Base-by-base conservation (phyloP, 2,888 invertebrate genomes). In the Orchesellides sinensis region DNA sequence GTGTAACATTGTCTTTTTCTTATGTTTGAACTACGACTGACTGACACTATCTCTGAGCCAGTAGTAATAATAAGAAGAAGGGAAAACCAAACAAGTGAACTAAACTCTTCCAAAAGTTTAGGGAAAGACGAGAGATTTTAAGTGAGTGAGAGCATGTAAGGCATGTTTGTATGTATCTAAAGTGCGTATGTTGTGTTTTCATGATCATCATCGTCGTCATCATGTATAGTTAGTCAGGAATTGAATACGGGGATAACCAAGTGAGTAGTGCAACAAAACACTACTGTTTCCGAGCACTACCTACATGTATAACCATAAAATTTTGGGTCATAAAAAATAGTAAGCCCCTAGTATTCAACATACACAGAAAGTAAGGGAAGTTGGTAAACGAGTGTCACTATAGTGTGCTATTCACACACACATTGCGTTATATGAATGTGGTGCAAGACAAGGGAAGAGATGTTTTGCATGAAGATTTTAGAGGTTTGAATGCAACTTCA, bases 401-500 rank as follows among this genome's bases (percentile, higher is more conserved):
- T 40, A 14, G 4, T 40, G 40, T 40, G 10, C 40, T 14, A 40
- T n/a, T 10, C n/a, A 5, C 1, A n/a, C 10, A 40, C 40, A 40
- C n/a, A 40, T n/a, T n/a, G n/a, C n/a, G n/a, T 14, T n/a, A 40
- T 40, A 14, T 40, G n/a, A 14, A n/a, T 40, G 40, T 40, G n/a
- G n/a, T n/a, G n/a, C 10, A 40, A 40, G 40, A n/a, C 40, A 40
- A 8, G 10, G n/a, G 40, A 40, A 40, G 40, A 40, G n/a, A 47
- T 40, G 52, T 68, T 75, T n/a, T n/a, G n/a, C 66, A 75, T 66
- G 40, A 75, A 66, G 40, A 75, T 40, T n/a, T 40, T 40, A n/a
- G 54, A n/a, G n/a, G n/a, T n/a, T 45, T 54, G 73, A 56, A 75
- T 75, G 75, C 59, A 66, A 56, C 56, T 47, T 59, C 21, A 61